Base-by-base conservation (phyloP, 2,888 invertebrate species). In the Euproctis similis region DNA sequence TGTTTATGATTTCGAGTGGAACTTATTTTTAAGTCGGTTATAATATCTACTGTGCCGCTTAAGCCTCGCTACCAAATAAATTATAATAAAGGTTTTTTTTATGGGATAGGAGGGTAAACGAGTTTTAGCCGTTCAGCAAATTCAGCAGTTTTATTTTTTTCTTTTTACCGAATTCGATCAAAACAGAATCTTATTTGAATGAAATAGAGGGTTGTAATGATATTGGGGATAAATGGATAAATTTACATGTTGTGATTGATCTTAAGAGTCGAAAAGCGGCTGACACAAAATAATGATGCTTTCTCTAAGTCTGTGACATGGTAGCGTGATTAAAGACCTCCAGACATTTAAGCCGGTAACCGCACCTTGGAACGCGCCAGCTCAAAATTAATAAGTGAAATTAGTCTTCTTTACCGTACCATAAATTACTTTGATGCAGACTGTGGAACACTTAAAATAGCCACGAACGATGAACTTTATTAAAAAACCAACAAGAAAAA, bases 381-480 rank as follows among this genome's bases (percentile, higher is more conserved):
- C 57, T 56, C 52, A 59, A 78, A 77, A 80, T 81, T 80, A 80
- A 78, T 78, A 78, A 78, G 68, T 65, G 56, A 58, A 75, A 78
- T 77, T 66, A 74, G 69, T 77, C 70, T 71, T 71, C 69, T 67
- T 73, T 68, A 71, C 67, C 68, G 65, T 46, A 62, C 53, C 69
- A 69, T 80, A 80, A 80, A 80, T 77, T 67, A 75, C 63, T 67
- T 72, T 74, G 74, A 80, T 73, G 71, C 69, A 59, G 58, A 63
- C 69, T 69, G 59, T n/a, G 56, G 60, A 70, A 57, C 69, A 66
- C 65, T 71, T 59, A 71, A 54, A 66, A 54, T 57, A 62, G 59
- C 69, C 63, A 59, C 77, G 71, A 81, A 71, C 52, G 52, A 44
- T 54, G 38, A 50, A 56, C 64, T 72, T 74, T 72, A 74, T 73